Evolutionary conservation across 2,797 vertebrate genomes (phyloP), one percentile per base, ranked within the genome.

Genomic region (Propithecus perrieri): DNA sequence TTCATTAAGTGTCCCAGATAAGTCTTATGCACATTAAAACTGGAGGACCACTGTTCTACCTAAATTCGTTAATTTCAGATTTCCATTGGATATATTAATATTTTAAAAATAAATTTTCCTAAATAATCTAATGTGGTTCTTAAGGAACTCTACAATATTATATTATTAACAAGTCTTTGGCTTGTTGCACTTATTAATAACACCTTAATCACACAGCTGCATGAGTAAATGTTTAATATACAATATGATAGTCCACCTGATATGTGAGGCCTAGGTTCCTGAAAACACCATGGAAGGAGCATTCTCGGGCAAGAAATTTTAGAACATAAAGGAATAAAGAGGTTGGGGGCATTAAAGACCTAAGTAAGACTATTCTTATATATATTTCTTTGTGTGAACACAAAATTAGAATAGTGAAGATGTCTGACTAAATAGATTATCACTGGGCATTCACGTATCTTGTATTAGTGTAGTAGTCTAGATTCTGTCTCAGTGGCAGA

Each of bases 251-350:
- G 50, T 83, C 33, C 15, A 67, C 41, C 50, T 55, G 41, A 87
- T 76, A 76, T 46, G 41, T 91, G 89, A 94, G 20, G 69, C 67
- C n/a, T 94, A 76, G 85, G 4, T 55, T 74, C 55, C 76, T 85
- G 92, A 94, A 95, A 84, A 78, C 15, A 74, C 22, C 11, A 22
- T 24, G 33, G 67, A 87, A 83, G 26, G n/a, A 91, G 17, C 96
- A 89, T 80, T 71, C n/a, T 72, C 2, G 41, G 33, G 26, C 12
- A 88, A 88, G n/a, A 93, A 78, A 92, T 48, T 48, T 92, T 94
- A 89, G 65, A 93, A 95, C 13, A 91, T 85, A 80, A 43, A 93
- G 26, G 28, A 95, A 89, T 75, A 67, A 85, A 94, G 46, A 55
- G 22, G 55, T 71, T 85, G 11, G n/a, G n/a, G 18, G 14, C 85